phyloP scores from a whole-genome alignment of 1,140 invertebrate species.

The Ctenoplectra terminalis region DNA sequence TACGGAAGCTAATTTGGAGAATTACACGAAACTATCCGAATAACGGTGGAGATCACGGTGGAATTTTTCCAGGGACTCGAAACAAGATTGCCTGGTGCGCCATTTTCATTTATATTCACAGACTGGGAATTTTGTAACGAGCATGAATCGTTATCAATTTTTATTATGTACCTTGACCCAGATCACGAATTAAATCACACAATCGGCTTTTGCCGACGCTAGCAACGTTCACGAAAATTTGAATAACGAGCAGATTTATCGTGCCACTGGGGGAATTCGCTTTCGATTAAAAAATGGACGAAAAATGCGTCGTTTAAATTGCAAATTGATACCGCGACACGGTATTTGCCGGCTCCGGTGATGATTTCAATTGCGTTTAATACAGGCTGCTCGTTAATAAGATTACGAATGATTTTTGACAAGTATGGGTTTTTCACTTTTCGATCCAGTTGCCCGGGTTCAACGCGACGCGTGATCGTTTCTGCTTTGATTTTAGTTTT shows the following conservation, averaged over 20 bases:
- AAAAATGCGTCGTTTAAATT: conserved; percentile 21
- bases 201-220: conserved; percentile 9
- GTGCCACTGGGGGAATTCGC: not conserved
- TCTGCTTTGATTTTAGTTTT: not conserved
- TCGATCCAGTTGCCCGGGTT: too few species aligned
- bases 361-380: conserved; percentile 12
- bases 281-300: not conserved
- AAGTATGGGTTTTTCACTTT: too few species aligned
- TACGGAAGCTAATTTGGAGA: conserved; percentile 21
- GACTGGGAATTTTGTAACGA: conserved; percentile 31
- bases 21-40: conserved; percentile 26
- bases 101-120: conserved; percentile 33
- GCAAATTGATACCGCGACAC: not conserved
- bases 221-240: conserved; percentile 16
- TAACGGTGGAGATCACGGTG: not conserved
- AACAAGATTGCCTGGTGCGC: not conserved
- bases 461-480: too few species aligned
- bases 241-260: conserved; percentile 21
- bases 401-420: not conserved
- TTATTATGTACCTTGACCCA: conserved; percentile 29
- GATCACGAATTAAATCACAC: conserved; percentile 11
- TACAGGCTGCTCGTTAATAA: not conserved
- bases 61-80: not conserved
- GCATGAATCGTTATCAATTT: conserved; percentile 34
- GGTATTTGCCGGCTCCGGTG: not conserved